Percentiles rank a stretch among this genome's conserved stretches.
Evolutionary conservation across 2,888 invertebrate genomes (phyloP).

Genomic region (Nasonovia ribisnigri): DNA sequence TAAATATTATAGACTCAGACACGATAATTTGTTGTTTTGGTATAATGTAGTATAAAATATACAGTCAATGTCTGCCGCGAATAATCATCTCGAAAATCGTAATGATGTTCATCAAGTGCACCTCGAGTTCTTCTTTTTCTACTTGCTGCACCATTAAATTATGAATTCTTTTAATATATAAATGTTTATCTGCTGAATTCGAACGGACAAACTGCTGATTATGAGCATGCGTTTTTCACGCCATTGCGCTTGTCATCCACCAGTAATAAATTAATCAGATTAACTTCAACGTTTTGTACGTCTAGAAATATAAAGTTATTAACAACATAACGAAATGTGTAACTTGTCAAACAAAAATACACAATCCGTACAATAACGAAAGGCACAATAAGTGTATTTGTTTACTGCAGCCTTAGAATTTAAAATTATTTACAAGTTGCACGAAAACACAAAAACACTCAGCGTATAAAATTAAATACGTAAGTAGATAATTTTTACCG

Average conservation of each 20-base stretch:
- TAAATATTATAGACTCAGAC: not conserved
- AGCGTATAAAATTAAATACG: not conserved
- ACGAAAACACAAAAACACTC: not conserved
- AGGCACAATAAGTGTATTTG: not conserved
- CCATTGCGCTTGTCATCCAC: not conserved
- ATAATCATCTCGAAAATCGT: not conserved
- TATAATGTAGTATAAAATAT: conserved; percentile 3
- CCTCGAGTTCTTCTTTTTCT: not conserved
- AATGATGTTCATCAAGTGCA: conserved; percentile 10
- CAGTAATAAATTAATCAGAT: not conserved
- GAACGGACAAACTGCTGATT: not conserved
- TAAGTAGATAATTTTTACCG: not conserved
- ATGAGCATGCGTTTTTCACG: not conserved
- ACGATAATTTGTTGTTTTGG: not conserved
- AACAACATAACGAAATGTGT: not conserved
- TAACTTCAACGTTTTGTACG: not conserved
- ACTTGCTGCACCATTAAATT: conserved; percentile 27
- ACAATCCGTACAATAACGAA: not conserved
- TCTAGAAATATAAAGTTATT: not conserved
- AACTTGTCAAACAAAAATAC: not conserved
- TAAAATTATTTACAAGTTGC: not conserved
- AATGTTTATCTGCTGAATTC: conserved; percentile 7
- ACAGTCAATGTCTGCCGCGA: conserved; percentile 25
- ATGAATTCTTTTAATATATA: not conserved
- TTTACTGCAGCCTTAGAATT: not conserved